Percentiles rank a stretch among this genome's conserved stretches.
Evolutionary conservation across 2,113 vertebrate species (phyloP).

Genomic region (Choloepus hoffmanni): DNA sequence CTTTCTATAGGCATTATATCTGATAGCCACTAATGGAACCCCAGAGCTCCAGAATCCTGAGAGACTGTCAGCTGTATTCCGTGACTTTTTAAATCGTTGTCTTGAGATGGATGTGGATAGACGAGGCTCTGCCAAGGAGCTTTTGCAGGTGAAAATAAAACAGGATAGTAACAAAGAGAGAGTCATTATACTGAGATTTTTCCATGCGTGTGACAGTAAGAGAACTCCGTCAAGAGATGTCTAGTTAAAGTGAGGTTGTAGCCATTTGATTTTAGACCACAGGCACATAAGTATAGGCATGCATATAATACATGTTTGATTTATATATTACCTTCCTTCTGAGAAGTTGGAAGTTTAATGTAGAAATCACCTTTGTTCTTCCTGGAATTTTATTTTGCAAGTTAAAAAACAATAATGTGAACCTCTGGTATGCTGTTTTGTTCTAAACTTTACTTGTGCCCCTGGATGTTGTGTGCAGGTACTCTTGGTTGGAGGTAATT

Average conservation of each 20-base stretch:
- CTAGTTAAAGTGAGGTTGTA: constrained; percentile 10
- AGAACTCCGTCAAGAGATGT: constrained; percentile 38
- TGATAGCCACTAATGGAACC: constrained; percentile 98
- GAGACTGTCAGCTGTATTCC: constrained; percentile 95
- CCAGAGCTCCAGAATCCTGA: constrained; percentile 99
- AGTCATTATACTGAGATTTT: constrained; percentile 42
- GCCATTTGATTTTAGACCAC: constrained; percentile 61
- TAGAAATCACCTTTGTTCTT: constrained; percentile 62
- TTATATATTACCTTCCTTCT: constrained; percentile 43
- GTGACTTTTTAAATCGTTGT: constrained; percentile 98
- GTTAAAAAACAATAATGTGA: constrained; percentile 43
- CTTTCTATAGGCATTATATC: constrained; percentile 93
- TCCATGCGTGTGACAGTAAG: constrained; percentile 28
- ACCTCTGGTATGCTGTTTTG: constrained; percentile 63
- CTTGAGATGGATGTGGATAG: constrained; percentile 99
- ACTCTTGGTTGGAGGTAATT: constrained; percentile 51
- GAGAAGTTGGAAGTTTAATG: constrained; percentile 59
- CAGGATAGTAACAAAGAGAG: not conserved
- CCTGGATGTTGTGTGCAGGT: constrained; percentile 69
- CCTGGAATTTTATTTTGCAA: constrained; percentile 69
- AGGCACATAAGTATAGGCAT: constrained; percentile 46
- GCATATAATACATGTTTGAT: constrained; percentile 39
- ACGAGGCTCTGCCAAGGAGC: constrained; percentile 96
- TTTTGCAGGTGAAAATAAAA: constrained; percentile 92
- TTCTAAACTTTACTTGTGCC: constrained; percentile 68